phyloP scores from a whole-genome alignment of 2,888 invertebrate genomes.

The Caenorhabditis drosophilae region DNA sequence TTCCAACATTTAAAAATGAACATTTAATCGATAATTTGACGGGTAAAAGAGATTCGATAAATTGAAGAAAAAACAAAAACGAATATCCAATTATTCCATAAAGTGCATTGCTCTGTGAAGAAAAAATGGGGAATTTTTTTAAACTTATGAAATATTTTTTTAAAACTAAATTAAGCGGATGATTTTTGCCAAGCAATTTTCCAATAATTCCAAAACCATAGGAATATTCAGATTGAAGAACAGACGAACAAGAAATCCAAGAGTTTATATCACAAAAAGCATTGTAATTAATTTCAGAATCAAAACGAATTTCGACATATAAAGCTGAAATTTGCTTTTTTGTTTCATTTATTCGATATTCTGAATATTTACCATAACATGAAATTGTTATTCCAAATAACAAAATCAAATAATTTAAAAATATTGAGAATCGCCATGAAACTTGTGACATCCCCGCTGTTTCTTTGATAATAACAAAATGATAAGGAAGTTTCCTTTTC shows the following conservation, averaged over 20 bases:
- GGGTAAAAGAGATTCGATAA: not conserved
- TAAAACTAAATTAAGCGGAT: conserved; percentile 4
- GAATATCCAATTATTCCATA: conserved; percentile 9
- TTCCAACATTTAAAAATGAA: not conserved
- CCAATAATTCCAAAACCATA: conserved; percentile 6
- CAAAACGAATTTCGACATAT: not conserved
- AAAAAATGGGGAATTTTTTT: not conserved
- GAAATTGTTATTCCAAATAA: not conserved
- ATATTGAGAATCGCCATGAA: not conserved
- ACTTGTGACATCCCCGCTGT: too few species aligned
- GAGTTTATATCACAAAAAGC: conserved; percentile 8
- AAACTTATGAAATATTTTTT: not conserved
- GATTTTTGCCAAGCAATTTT: not conserved
- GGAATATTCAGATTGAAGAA: conserved; percentile 1
- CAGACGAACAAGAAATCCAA: conserved; percentile 2
- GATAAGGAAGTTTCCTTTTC: not conserved
- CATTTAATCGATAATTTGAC: too few species aligned
- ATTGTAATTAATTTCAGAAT: not conserved
- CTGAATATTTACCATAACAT: conserved; percentile 1
- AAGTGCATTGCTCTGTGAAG: conserved; percentile 7
- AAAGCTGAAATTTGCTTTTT: not conserved
- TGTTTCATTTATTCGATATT: not conserved
- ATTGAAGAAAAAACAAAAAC: not conserved
- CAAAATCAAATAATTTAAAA: not conserved
- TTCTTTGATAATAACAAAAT: too few species aligned